phyloP scores from a whole-genome alignment of 2,113 vertebrate species.

The Cryptomyrus ogoouensis region DNA sequence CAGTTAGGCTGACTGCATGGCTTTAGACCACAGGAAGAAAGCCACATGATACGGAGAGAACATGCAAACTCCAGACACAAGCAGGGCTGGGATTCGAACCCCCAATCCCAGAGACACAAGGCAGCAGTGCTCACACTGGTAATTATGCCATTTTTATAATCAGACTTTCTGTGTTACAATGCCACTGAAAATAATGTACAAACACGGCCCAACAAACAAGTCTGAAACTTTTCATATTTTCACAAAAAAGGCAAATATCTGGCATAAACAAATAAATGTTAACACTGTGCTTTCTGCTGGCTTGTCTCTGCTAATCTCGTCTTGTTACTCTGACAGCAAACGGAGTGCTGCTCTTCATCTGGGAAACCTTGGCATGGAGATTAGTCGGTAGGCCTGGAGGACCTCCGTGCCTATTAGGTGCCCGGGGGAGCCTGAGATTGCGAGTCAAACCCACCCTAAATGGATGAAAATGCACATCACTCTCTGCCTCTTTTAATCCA shows the following conservation, averaged over 20 bases:
- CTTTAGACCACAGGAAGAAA: neutral
- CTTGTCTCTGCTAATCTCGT: neutral
- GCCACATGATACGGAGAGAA: neutral
- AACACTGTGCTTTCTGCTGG: neutral
- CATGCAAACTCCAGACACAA: neutral
- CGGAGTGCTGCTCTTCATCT: neutral
- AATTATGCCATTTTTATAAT: neutral
- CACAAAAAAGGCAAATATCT: neutral
- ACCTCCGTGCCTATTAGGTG: neutral
- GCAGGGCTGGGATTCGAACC: neutral
- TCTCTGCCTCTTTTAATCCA: neutral
- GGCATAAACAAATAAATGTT: neutral
- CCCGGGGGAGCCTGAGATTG: neutral
- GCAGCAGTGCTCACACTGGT: neutral
- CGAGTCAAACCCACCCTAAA: neutral
- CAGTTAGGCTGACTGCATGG: neutral
- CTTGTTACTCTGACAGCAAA: neutral
- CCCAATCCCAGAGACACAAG: too few species aligned
- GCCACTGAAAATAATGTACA: neutral
- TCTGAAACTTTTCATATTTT: neutral
- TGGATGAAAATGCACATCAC: neutral
- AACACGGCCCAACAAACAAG: neutral
- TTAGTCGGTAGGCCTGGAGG: neutral
- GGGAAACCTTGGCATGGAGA: neutral
- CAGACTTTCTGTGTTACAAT: neutral